Conservation (phyloP, 2,797 vertebrate species). For the Toxotes lorentzi region DNA sequence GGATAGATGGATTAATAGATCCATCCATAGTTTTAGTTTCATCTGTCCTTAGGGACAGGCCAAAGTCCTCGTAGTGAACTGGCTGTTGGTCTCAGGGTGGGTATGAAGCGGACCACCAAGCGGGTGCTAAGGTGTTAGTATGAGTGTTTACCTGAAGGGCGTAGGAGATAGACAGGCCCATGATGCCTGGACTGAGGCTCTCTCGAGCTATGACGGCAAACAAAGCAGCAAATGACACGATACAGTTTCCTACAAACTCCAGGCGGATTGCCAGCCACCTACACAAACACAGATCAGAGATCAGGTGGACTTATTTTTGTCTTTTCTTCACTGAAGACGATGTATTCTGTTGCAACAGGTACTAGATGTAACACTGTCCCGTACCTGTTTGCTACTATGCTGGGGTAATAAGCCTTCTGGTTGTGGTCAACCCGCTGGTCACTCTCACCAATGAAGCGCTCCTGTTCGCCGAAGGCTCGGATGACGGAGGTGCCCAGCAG, state of each 20-base stretch:
- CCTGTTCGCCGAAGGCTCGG: slow-evolving; percentile 92
- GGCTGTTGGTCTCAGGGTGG: neutral
- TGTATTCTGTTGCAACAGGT: neutral
- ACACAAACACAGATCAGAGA: slow-evolving; percentile 20
- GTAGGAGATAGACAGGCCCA: slow-evolving; percentile 95
- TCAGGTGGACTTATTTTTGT: neutral
- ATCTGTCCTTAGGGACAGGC: too few species aligned
- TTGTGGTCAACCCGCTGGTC: slow-evolving; percentile 93
- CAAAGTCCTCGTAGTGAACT: neutral
- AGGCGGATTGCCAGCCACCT: slow-evolving; percentile 95
- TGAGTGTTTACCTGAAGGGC: slow-evolving; percentile 90
- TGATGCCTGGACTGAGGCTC: slow-evolving; percentile 90
- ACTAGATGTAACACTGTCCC: neutral
- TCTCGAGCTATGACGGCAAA: slow-evolving; percentile 91
- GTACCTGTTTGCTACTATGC: slow-evolving; percentile 96
- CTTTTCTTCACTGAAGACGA: neutral
- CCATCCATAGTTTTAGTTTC: too few species aligned
- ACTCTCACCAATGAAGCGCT: slow-evolving; percentile 91
- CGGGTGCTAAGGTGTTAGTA: neutral
- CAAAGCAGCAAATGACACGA: slow-evolving; percentile 92
- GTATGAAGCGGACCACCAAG: neutral
- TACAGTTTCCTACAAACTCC: slow-evolving; percentile 94
- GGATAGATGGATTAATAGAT: too few species aligned
- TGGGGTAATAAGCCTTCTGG: slow-evolving; percentile 95
- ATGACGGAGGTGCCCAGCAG: slow-evolving; percentile 94